Evolutionary conservation across 37 sponge, comb jelly and placozoan species (phyloP).

Genomic region (Dysidea cf. avara): DNA sequence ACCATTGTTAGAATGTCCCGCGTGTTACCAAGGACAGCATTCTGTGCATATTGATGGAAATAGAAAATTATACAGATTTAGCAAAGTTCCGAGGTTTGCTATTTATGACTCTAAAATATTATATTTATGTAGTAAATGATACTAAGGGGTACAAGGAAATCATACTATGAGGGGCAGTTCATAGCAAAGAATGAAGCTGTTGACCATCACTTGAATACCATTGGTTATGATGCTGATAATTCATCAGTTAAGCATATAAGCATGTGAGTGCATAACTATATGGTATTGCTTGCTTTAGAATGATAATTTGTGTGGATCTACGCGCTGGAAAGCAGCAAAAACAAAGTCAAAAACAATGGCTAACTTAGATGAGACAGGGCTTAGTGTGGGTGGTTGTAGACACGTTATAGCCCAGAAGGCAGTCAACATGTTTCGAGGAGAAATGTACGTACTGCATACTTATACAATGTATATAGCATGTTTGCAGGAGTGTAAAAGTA

Average conservation of each 20-base stretch:
- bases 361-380: constrained; percentile 6
- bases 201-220: not conserved
- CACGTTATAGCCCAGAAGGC: constrained; percentile 9
- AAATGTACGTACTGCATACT: constrained; percentile 8
- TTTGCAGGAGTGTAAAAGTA: too few species aligned
- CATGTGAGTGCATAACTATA: too few species aligned
- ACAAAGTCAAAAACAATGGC: constrained; percentile 12
- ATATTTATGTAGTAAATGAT: too few species aligned
- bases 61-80: constrained; percentile 1
- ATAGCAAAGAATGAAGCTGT: not conserved
- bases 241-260: too few species aligned
- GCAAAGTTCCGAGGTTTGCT: constrained; percentile 11
- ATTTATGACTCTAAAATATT: not conserved
- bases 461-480: too few species aligned
- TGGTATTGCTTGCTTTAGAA: too few species aligned
- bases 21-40: not conserved
- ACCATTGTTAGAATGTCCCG: constrained; percentile 1
- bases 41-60: constrained; percentile 10
- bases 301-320: constrained; percentile 1
- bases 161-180: not conserved
- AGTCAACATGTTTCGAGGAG: constrained; percentile 16
- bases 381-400: constrained; percentile 5
- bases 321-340: constrained; percentile 14
- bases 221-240: not conserved
- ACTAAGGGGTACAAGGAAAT: too few species aligned